These are phyloP conservation scores for Cheilosia variabilis DNA, from an alignment of 2,888 invertebrate genomes.

Conservation along the genomic window DNA sequence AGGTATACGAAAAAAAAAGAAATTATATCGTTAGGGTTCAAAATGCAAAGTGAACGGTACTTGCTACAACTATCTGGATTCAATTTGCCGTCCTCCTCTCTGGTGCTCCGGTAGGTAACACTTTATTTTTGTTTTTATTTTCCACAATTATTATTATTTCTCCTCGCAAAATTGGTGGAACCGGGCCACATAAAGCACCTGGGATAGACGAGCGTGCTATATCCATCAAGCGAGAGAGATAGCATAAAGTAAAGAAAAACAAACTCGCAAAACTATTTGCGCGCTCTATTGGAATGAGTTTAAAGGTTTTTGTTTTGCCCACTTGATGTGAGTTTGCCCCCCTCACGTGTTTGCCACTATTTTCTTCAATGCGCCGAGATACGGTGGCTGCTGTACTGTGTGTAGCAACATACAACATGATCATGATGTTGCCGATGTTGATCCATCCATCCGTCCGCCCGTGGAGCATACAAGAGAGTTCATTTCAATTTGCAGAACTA, in stretches of 20 bases:
- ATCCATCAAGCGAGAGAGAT: constrained; percentile 8
- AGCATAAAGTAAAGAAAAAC: constrained; percentile 33
- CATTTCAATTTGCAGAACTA: constrained; percentile 75
- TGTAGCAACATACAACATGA: constrained; percentile 47
- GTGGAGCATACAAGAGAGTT: constrained; percentile 61
- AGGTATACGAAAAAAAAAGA: constrained; percentile 5
- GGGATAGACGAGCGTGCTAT: not conserved
- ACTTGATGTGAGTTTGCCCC: constrained; percentile 34
- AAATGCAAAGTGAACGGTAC: constrained; percentile 74
- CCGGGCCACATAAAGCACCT: not conserved
- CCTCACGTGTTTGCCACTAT: constrained; percentile 38
- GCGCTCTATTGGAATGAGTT: constrained; percentile 71
- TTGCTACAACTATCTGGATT: constrained; percentile 67
- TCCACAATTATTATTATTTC: constrained; percentile 69
- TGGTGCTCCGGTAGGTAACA: not conserved
- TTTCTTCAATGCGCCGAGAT: constrained; percentile 9
- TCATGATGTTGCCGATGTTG: constrained; percentile 63
- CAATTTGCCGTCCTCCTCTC: constrained; percentile 16
- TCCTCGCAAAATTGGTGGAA: constrained; percentile 45
- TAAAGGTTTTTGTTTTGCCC: constrained; percentile 68
- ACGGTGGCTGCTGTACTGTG: constrained; percentile 34
- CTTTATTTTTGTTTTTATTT: constrained; percentile 62
- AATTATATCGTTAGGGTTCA: constrained; percentile 64
- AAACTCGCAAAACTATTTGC: constrained; percentile 58
- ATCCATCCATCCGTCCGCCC: constrained; percentile 60